phyloP scores from a whole-genome alignment of 2,113 vertebrate species.

The Edolisoma coerulescens region DNA sequence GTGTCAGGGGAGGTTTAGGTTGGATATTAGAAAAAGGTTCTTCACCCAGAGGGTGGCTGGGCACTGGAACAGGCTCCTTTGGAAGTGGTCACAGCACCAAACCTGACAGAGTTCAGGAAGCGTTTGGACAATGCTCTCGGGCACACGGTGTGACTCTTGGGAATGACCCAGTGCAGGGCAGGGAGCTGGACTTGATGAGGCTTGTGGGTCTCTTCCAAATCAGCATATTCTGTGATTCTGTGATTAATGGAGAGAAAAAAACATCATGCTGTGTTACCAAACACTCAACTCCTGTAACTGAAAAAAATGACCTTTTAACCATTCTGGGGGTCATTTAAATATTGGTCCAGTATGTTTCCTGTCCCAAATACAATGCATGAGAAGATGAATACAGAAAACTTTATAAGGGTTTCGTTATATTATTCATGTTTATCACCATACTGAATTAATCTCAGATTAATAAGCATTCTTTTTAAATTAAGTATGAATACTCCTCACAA shows the following conservation, averaged over 20 bases:
- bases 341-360: neutral
- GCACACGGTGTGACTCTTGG: neutral
- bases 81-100: neutral
- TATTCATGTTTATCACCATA: neutral
- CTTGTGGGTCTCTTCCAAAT: neutral
- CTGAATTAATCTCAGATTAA: neutral
- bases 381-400: neutral
- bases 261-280: neutral
- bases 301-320: neutral
- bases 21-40: neutral
- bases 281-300: neutral
- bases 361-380: neutral
- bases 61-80: neutral
- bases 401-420: neutral
- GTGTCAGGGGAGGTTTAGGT: neutral
- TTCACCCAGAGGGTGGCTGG: neutral
- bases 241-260: neutral
- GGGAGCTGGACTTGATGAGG: neutral
- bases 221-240: neutral
- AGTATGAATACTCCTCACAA: neutral
- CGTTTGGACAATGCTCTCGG: rapidly evolving
- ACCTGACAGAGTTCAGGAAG: neutral
- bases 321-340: neutral
- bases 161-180: neutral
- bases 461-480: neutral